These are phyloP conservation scores for Pogonomyrmex californicus DNA, from an alignment of 1,140 invertebrate species.

Conservation along the genomic window DNA sequence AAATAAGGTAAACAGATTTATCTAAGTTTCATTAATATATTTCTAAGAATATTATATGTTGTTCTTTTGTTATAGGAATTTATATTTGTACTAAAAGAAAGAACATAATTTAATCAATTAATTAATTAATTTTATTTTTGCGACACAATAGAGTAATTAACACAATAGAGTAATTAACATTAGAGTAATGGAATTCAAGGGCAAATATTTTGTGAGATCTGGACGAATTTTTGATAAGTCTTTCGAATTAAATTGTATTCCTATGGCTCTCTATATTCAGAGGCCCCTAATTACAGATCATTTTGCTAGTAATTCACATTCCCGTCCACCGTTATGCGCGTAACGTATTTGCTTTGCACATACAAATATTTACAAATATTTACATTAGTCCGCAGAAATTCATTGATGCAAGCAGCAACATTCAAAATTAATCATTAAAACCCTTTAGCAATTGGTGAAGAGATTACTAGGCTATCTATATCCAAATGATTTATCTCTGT, in stretches of 20 bases:
- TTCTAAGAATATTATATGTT: background rate
- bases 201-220: slow-evolving; percentile 67
- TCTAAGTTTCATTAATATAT: background rate
- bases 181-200: slow-evolving; percentile 41
- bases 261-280: slow-evolving; percentile 24
- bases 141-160: slow-evolving; percentile 19
- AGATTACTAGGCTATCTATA: slow-evolving; percentile 48
- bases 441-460: slow-evolving; percentile 35
- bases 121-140: slow-evolving; percentile 8
- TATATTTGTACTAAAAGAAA: background rate
- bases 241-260: slow-evolving; percentile 33
- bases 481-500: slow-evolving; percentile 64
- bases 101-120: background rate
- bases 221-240: slow-evolving; percentile 58
- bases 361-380: slow-evolving; percentile 85
- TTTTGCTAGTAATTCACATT: slow-evolving; percentile 49
- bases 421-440: slow-evolving; percentile 71
- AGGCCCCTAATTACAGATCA: slow-evolving; percentile 54
- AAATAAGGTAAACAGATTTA: slow-evolving; percentile 19
- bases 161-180: slow-evolving; percentile 23
- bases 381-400: slow-evolving; percentile 81
- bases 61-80: background rate
- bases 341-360: slow-evolving; percentile 74
- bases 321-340: slow-evolving; percentile 25
- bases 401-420: slow-evolving; percentile 74